Base-by-base conservation (phyloP, 1,140 invertebrate species). In the Drosophila mojavensis region DNA sequence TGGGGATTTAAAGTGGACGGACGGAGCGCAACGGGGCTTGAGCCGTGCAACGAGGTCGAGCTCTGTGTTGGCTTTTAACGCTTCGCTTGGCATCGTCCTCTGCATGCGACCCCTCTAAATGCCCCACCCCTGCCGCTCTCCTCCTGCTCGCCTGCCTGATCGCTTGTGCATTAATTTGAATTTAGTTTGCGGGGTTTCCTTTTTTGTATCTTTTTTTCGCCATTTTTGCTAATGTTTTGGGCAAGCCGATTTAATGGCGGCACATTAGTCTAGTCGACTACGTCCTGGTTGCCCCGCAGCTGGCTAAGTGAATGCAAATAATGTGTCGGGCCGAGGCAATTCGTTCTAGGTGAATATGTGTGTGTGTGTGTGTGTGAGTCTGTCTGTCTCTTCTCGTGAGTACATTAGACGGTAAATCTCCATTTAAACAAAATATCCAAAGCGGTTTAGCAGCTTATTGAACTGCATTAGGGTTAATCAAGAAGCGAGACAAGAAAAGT, bases 161-260 rank as follows among this genome's bases (percentile, higher is more conserved):
- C 71, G 65, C 74, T 62, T 74, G 66, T 65, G 76, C 83, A 86
- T 86, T 86, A 74, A 86, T 88, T 86, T 82, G 74, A 86, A 82
- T 86, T 69, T 76, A 64, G 61, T 86, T 72, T 79, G 64, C 68
- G 36, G 65, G 36, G 39, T 39, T 62, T 47, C 60, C 51, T 51
- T 53, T 56, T 15, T 55, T 54, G 26, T 11, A 13, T 36, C 50
- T 59, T 60, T 58, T 45, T n/a, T 45, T 54, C 9, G 48, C 5
- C 41, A 17, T 55, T 56, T 51, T 60, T 41, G 71, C 75, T 77
- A 77, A 74, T 73, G 71, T 74, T 50, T 67, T 68, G 64, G 81
- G 78, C 68, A 56, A 79, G 64, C 79, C 82, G 81, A 76, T 86
- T 88, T 82, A 88, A 82, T 79, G 71, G 75, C 68, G 43, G 50